These are phyloP conservation scores for Apocrypta bakeri DNA, from an alignment of 1,140 invertebrate species.

Conservation along the genomic window DNA sequence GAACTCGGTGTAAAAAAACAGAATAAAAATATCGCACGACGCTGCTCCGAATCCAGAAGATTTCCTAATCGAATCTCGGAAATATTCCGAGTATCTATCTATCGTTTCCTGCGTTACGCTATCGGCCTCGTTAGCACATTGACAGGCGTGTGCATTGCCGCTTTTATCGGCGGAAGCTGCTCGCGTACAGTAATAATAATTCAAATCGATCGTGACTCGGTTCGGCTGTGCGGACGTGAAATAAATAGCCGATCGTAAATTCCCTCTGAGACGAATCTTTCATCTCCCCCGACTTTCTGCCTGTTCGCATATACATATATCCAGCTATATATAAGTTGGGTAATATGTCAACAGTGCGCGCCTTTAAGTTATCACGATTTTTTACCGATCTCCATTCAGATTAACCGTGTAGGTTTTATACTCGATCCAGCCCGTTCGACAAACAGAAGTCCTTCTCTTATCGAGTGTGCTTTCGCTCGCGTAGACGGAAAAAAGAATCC, in stretches of 20 bases:
- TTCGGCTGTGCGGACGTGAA: background rate
- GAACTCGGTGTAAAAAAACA: too few relatives aligned
- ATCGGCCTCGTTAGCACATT: background rate
- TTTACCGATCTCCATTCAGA: background rate
- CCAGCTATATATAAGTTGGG: background rate
- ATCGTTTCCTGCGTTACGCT: background rate
- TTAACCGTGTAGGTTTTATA: background rate
- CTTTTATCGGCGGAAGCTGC: background rate
- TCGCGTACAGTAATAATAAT: constrained; percentile 11
- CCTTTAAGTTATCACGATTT: constrained; percentile 24
- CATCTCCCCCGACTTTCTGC: constrained; percentile 18
- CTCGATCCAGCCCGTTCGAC: background rate
- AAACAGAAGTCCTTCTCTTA: background rate
- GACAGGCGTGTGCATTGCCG: background rate
- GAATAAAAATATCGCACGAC: background rate
- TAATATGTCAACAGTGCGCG: constrained; percentile 6
- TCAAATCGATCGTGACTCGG: constrained; percentile 32
- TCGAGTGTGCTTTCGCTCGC: background rate
- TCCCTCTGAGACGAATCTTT: constrained; percentile 34
- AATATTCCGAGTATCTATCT: background rate
- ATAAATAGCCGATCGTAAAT: constrained; percentile 29
- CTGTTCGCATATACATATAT: background rate
- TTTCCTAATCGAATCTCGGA: background rate
- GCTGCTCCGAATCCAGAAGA: background rate
- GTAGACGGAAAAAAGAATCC: background rate